phyloP scores from a whole-genome alignment of 2,888 invertebrate species.

The Drosophila birchii region DNA sequence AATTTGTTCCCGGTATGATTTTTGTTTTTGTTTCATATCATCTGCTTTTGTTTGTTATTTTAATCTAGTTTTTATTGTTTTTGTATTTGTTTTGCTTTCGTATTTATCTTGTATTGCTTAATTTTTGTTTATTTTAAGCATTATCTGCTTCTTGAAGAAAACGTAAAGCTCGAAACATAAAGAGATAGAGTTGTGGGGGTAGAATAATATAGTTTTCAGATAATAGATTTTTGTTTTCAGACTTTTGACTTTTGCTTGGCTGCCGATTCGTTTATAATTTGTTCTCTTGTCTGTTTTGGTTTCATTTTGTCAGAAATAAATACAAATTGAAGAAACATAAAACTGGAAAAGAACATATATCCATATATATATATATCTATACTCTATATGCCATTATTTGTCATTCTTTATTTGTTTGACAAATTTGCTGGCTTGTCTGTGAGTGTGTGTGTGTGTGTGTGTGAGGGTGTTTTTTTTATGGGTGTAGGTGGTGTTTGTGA shows the following conservation, averaged over 20 bases:
- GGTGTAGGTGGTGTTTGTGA: constrained; percentile 14
- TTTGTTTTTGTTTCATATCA: constrained; percentile 61
- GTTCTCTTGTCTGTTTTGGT: constrained; percentile 42
- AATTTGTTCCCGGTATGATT: constrained; percentile 82
- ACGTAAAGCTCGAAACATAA: constrained; percentile 33
- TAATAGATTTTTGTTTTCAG: no score
- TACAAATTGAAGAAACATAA: constrained; percentile 29
- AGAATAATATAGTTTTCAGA: not conserved
- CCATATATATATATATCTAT: constrained; percentile 46
- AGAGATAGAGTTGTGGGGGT: constrained; percentile 10
- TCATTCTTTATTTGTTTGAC: constrained; percentile 6
- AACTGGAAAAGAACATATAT: constrained; percentile 54
- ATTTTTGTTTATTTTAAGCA: not conserved
- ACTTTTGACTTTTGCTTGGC: constrained; percentile 28
- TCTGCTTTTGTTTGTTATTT: constrained; percentile 39
- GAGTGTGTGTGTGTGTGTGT: constrained; percentile 25
- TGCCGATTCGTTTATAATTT: constrained; percentile 25
- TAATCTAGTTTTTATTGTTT: constrained; percentile 4
- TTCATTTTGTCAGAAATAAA: constrained; percentile 43
- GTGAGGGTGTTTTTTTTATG: constrained; percentile 13
- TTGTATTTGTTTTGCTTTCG: constrained; percentile 18
- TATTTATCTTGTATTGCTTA: constrained; percentile 11
- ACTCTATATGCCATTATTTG: constrained; percentile 33
- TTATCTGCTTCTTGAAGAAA: constrained; percentile 21
- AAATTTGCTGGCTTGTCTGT: constrained; percentile 40